Conservation (phyloP, 2,888 invertebrate genomes). For the Teinopalpus imperialis region DNA sequence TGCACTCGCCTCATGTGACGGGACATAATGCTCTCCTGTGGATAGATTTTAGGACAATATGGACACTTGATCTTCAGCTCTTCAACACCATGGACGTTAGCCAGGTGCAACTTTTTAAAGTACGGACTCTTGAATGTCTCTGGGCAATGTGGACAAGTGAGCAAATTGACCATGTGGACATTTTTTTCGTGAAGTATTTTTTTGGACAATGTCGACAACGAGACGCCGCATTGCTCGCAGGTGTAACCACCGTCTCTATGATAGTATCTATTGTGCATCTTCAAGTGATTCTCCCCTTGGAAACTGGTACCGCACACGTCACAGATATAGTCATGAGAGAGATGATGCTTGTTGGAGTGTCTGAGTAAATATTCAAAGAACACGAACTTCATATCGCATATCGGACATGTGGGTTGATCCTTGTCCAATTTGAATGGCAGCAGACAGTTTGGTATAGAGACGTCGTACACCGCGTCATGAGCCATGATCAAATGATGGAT, state of each 20-base stretch:
- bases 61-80: conserved; percentile 73
- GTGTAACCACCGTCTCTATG: conserved; percentile 69
- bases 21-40: conserved; percentile 81
- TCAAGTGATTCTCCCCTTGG: conserved; percentile 72
- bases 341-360: conserved; percentile 70
- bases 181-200: conserved; percentile 72
- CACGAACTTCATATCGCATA: conserved; percentile 67
- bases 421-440: conserved; percentile 68
- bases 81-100: conserved; percentile 67
- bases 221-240: conserved; percentile 73
- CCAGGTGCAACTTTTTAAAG: conserved; percentile 66
- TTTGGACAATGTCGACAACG: conserved; percentile 66
- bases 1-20: conserved; percentile 83
- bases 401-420: conserved; percentile 63
- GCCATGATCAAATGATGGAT: conserved; percentile 71
- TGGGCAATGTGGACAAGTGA: conserved; percentile 65
- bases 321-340: conserved; percentile 72
- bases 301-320: conserved; percentile 74
- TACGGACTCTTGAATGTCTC: conserved; percentile 73
- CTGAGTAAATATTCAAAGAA: conserved; percentile 70
- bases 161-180: conserved; percentile 61
- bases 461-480: conserved; percentile 71
- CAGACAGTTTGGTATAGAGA: conserved; percentile 65
- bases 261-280: conserved; percentile 74
- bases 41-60: conserved; percentile 71